phyloP scores from a whole-genome alignment of 2,113 vertebrate species.

The Hepsetus odoe region DNA sequence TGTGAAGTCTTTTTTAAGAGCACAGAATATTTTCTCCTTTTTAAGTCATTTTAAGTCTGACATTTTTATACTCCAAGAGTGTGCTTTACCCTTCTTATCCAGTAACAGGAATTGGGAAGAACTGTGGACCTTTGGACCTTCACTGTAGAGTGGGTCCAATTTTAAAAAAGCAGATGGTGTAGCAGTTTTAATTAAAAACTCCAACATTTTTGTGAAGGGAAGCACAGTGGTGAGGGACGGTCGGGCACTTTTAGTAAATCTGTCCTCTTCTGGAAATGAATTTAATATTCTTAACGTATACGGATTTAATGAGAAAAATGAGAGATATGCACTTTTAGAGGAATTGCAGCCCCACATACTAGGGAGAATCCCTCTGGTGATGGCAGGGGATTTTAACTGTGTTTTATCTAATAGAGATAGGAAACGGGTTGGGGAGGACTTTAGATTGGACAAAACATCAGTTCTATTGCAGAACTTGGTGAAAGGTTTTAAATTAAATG shows the following conservation, averaged over 20 bases:
- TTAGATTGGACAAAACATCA: neutral
- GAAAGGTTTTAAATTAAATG: neutral
- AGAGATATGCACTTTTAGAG: neutral
- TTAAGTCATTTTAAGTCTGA: neutral
- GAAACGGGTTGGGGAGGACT: neutral
- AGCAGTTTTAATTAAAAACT: constrained; percentile 11
- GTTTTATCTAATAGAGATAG: constrained; percentile 2
- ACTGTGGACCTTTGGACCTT: neutral
- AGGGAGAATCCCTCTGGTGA: neutral
- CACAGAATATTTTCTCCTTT: constrained; percentile 21
- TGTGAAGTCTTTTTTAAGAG: neutral
- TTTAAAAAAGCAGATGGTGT: neutral
- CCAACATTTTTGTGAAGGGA: constrained; percentile 19
- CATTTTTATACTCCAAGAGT: constrained; percentile 33
- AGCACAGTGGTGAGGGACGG: constrained; percentile 32
- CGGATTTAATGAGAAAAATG: constrained; percentile 1
- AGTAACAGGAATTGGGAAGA: neutral
- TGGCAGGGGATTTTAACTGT: constrained; percentile 31
- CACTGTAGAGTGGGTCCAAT: neutral
- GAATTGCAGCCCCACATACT: constrained; percentile 30
- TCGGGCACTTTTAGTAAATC: constrained; percentile 19
- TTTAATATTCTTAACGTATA: constrained; percentile 32
- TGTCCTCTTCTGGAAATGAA: neutral
- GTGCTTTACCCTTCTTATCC: neutral
- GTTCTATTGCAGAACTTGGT: neutral